These are phyloP conservation scores for Plotosus lineatus DNA, from an alignment of 2,113 vertebrate genomes.

Conservation along the genomic window DNA sequence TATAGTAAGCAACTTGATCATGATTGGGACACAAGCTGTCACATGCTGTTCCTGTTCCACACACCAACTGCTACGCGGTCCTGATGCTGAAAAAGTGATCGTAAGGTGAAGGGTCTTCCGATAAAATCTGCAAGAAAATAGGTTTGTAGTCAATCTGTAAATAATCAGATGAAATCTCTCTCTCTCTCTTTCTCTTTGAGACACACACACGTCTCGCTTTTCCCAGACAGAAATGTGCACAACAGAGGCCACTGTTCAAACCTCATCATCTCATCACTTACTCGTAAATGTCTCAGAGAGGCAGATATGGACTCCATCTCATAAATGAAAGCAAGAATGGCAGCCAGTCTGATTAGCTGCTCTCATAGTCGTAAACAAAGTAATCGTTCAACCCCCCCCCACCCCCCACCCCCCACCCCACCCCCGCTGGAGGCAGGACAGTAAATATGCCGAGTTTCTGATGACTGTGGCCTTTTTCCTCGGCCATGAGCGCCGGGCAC, in stretches of 20 bases:
- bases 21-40: not conserved
- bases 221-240: not conserved
- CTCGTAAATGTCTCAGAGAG: constrained; percentile 62
- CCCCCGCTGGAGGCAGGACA: constrained; percentile 58
- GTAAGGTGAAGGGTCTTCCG: not conserved
- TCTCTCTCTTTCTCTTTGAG: no score
- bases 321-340: constrained; percentile 38
- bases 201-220: not conserved
- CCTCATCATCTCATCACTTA: constrained; percentile 29
- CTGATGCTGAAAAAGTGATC: not conserved
- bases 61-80: not conserved
- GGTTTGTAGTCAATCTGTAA: not conserved
- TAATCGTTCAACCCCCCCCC: constrained; percentile 64
- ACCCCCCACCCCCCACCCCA: constrained; percentile 45
- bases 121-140: not conserved
- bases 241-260: not conserved
- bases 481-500: constrained; percentile 67
- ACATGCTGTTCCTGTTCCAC: not conserved
- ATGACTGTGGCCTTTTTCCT: constrained; percentile 73
- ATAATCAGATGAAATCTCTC: not conserved
- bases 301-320: constrained; percentile 37
- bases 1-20: not conserved
- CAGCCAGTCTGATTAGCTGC: constrained; percentile 67
- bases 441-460: constrained; percentile 78
- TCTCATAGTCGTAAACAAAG: constrained; percentile 66